Percentiles rank a stretch among this genome's conserved stretches.
These are phyloP conservation scores for Scyliorhinus canicula DNA, from an alignment of 2,797 vertebrate genomes.

Conservation along the genomic window DNA sequence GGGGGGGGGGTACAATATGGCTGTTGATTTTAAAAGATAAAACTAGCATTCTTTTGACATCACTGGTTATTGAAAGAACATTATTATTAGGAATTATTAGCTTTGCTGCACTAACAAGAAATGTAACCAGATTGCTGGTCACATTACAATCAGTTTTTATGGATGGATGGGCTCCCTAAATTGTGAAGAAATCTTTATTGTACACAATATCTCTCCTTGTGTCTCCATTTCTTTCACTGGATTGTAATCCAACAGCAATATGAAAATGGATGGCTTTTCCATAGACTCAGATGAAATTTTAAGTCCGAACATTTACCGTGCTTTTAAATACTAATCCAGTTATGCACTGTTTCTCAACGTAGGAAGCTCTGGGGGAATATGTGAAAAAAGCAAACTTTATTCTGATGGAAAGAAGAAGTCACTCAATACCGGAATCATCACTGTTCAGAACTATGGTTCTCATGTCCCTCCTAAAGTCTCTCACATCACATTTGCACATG, in stretches of 20 bases:
- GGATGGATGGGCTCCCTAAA: neutral
- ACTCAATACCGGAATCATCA: slow-evolving; percentile 95
- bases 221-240: neutral
- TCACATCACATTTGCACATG: slow-evolving; percentile 95
- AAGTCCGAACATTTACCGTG: neutral
- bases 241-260: neutral
- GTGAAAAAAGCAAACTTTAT: slow-evolving; percentile 84
- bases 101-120: neutral
- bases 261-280: neutral
- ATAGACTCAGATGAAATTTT: neutral
- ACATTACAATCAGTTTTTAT: neutral
- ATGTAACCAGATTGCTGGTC: neutral
- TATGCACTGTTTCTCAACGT: neutral
- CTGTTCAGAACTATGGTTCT: slow-evolving; percentile 93
- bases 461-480: slow-evolving; percentile 95
- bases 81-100: neutral
- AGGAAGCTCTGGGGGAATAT: slow-evolving; percentile 95
- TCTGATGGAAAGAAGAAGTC: slow-evolving; percentile 91
- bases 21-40: neutral
- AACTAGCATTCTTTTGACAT: neutral
- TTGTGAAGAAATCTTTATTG: neutral
- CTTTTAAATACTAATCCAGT: neutral
- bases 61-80: neutral
- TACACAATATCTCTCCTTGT: neutral
- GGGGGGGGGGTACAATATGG: neutral